Percentiles rank a stretch among this genome's conserved stretches.
phyloP scores from a whole-genome alignment of 2,113 vertebrate species.

The Rhizomys pruinosus region DNA sequence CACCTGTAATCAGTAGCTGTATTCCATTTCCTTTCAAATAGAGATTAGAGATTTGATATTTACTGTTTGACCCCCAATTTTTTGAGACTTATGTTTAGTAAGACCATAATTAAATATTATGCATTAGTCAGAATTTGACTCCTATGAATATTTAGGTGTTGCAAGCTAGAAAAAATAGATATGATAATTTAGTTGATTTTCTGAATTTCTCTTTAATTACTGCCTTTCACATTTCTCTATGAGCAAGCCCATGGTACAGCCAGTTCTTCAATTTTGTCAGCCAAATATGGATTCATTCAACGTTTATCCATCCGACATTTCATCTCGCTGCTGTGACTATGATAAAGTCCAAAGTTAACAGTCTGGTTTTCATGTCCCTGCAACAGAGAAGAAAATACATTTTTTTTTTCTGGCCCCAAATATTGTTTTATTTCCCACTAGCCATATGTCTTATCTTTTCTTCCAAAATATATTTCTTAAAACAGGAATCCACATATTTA shows the following conservation, averaged over 20 bases:
- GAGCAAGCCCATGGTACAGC: constrained; percentile 17
- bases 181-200: background rate
- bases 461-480: constrained; percentile 75
- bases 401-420: constrained; percentile 71
- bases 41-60: background rate
- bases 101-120: constrained; percentile 15
- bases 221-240: constrained; percentile 23
- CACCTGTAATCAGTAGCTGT: background rate
- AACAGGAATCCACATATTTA: constrained; percentile 68
- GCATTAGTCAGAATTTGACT: constrained; percentile 15
- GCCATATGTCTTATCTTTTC: constrained; percentile 77
- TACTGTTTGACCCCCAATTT: background rate
- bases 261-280: constrained; percentile 64
- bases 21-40: background rate
- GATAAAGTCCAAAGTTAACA: constrained; percentile 69
- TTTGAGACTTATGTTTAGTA: background rate
- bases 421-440: constrained; percentile 76
- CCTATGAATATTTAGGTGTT: background rate
- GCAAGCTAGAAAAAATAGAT: constrained; percentile 21
- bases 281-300: constrained; percentile 67
- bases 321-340: constrained; percentile 58
- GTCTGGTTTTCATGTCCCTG: constrained; percentile 65
- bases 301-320: constrained; percentile 59
- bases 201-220: constrained; percentile 21
- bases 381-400: constrained; percentile 67